Evolutionary conservation across 2,113 vertebrate species (phyloP), one percentile per base, ranked within the genome.

Genomic region (Corythaeola cristata): DNA sequence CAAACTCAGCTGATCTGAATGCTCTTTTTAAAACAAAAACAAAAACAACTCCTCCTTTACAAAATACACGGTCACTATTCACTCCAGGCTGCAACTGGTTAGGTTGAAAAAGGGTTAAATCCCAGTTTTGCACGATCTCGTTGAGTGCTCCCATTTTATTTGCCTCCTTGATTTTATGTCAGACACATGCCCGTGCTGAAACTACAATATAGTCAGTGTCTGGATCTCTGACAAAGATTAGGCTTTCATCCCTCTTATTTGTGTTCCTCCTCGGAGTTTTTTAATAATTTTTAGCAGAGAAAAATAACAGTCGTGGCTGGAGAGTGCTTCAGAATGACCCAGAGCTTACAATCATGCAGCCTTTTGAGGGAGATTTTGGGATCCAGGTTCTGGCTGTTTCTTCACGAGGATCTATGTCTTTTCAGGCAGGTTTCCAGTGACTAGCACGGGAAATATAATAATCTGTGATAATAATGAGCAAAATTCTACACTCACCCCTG

Each of bases 201-300:
- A 69, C 73, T 45, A 96, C 90, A 97, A 87, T 92, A 83, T 83
- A 95, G 62, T 85, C 84, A 93, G 89, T 95, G 94, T 93, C 90
- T 94, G 80, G 62, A 95, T 82, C 49, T 69, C 76, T 92, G 90
- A 89, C 88, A 96, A 92, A 93, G 92, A 90, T 97, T 50, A 59
- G 62, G 73, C 96, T 94, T 92, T 95, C 90, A 82, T 78, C 69
- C 69, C 60, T 82, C 32, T 81, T 89, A 78, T 84, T 95, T 95
- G 69, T 92, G 73, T 72, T 93, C 73, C 49, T 92, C 79, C 52
- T 92, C 79, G 10, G 72, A 80, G 49, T 11, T 93, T 93, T 84
- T 67, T 13, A 84, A 81, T 60, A 44, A 32, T 78, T 96, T 96
- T 92, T 85, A 96, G 62, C 66, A 89, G 56, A 66, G 35, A 84